Conservation (phyloP, 1,140 invertebrate species). For the Solenopsis invicta region DNA sequence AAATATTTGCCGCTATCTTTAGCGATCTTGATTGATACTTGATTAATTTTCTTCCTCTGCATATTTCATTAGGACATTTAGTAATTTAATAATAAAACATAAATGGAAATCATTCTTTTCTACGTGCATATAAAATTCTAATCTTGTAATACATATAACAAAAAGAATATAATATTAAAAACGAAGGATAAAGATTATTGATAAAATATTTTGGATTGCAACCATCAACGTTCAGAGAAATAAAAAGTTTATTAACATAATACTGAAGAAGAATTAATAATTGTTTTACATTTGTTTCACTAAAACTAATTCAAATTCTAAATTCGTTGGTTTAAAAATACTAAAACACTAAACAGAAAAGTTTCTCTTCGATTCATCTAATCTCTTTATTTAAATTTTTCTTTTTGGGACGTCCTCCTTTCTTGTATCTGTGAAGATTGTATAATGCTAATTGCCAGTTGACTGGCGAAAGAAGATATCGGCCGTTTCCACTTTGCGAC, state of each 20-base stretch:
- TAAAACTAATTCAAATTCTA: neutral
- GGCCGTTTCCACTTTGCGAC: conserved; percentile 8
- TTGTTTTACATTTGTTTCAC: neutral
- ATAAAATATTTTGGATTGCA: neutral
- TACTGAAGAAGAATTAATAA: neutral
- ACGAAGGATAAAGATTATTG: neutral
- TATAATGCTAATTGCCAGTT: conserved; percentile 25
- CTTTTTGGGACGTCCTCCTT: neutral
- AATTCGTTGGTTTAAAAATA: neutral
- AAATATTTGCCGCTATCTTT: neutral
- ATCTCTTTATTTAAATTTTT: neutral
- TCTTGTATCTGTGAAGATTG: neutral
- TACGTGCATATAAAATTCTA: neutral
- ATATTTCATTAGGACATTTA: conserved; percentile 8
- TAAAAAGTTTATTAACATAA: neutral
- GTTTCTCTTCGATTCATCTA: neutral
- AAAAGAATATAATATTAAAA: neutral
- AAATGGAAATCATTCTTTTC: neutral
- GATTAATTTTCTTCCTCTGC: neutral
- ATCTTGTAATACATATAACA: neutral
- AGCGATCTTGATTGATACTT: neutral
- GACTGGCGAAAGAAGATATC: conserved; percentile 17
- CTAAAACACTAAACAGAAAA: neutral
- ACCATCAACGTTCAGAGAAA: neutral
- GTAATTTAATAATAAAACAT: neutral